Conservation (phyloP, 30 jellyfish, hydroid and myxozoan genomes). For the Haliclystus octoradiatus region DNA sequence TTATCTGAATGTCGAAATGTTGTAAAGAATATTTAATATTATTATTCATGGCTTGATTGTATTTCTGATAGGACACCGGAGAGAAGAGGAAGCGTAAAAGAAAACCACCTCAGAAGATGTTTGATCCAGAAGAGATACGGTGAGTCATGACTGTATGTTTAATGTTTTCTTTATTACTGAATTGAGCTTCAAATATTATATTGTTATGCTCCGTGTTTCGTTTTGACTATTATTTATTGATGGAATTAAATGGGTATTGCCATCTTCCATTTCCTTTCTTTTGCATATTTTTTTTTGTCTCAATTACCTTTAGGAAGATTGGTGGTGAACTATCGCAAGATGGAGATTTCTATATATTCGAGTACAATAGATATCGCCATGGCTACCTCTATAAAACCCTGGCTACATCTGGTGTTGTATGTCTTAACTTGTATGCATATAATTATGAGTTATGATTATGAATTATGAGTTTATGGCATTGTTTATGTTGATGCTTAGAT, state of each 20-base stretch:
- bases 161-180: not conserved
- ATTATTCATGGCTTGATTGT: no score
- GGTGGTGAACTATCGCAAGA: constrained; percentile 88
- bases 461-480: no score
- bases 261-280: no score
- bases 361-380: constrained; percentile 70
- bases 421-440: constrained; percentile 3
- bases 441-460: no score
- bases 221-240: not conserved
- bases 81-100: constrained; percentile 78
- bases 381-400: constrained; percentile 90
- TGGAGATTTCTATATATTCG: constrained; percentile 77
- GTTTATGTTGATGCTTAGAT: constrained; percentile 11
- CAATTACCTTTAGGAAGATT: constrained; percentile 42
- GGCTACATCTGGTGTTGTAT: constrained; percentile 75
- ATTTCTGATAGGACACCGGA: constrained; percentile 59
- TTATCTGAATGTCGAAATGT: no score
- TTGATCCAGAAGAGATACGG: constrained; percentile 82
- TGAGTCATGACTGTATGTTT: not conserved
- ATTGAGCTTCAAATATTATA: not conserved
- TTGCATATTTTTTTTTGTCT: not conserved
- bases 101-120: constrained; percentile 91
- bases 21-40: no score
- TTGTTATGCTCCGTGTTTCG: not conserved
- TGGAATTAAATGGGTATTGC: no score